Evolutionary conservation across 2,113 vertebrate species (phyloP).

Genomic region (Myotis lucifugus): DNA sequence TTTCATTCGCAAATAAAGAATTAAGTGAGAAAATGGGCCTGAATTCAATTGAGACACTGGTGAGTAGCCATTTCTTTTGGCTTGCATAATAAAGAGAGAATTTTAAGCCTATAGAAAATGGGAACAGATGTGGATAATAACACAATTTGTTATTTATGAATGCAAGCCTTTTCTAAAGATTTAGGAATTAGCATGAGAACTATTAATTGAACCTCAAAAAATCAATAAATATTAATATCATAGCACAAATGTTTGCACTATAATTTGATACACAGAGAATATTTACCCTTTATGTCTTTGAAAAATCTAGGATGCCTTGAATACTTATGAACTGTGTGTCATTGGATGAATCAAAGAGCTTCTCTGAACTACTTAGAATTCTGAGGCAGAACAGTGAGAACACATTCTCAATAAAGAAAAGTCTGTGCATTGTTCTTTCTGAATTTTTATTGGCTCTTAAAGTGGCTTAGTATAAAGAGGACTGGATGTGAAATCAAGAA

Average conservation of each 20-base stretch:
- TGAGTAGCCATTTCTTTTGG: constrained; percentile 61
- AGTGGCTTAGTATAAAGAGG: background rate
- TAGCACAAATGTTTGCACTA: constrained; percentile 62
- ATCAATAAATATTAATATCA: constrained; percentile 76
- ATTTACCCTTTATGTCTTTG: constrained; percentile 54
- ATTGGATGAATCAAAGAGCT: constrained; percentile 45
- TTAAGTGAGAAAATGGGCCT: constrained; percentile 42
- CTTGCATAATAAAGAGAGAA: constrained; percentile 51
- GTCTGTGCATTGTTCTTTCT: background rate
- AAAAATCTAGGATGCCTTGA: constrained; percentile 39
- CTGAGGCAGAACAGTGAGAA: constrained; percentile 28
- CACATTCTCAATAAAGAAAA: background rate
- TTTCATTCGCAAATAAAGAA: constrained; percentile 67
- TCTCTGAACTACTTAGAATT: constrained; percentile 64
- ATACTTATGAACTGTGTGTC: constrained; percentile 56
- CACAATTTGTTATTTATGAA: constrained; percentile 71
- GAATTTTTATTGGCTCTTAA: background rate
- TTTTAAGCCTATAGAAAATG: constrained; percentile 66
- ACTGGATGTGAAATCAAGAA: background rate
- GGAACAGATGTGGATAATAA: constrained; percentile 70
- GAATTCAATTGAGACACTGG: constrained; percentile 38
- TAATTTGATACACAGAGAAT: constrained; percentile 70
- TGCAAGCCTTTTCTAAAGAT: constrained; percentile 63
- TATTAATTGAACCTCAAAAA: constrained; percentile 63
- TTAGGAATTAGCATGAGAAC: constrained; percentile 62